Evolutionary conservation across 2,797 vertebrate species (phyloP).

Genomic region (Discoglossus pictus): DNA sequence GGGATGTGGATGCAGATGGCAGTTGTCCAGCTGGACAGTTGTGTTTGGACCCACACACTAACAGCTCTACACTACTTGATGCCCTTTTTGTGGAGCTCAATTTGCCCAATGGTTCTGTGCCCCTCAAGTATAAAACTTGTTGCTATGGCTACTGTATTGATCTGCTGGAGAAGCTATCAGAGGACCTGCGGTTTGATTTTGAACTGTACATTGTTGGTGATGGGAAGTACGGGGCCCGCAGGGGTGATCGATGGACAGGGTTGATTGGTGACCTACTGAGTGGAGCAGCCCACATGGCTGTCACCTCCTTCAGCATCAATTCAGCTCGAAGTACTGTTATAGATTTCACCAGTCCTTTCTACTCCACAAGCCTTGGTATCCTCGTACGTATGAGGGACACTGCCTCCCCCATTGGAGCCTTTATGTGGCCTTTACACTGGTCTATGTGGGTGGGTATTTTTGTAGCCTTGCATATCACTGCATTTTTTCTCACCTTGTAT

Average conservation of each 20-base stretch:
- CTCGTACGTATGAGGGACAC: constrained; percentile 85
- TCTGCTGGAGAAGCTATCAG: constrained; percentile 86
- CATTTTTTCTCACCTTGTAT: constrained; percentile 87
- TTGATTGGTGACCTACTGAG: constrained; percentile 87
- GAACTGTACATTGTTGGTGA: constrained; percentile 90
- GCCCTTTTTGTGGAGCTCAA: constrained; percentile 77
- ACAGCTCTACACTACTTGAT: constrained; percentile 76
- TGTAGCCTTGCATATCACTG: constrained; percentile 82
- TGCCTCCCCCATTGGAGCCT: constrained; percentile 83
- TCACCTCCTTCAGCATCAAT: constrained; percentile 93
- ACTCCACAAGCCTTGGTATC: constrained; percentile 92
- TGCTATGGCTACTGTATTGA: constrained; percentile 96
- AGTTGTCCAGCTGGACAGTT: constrained; percentile 84
- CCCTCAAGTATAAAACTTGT: constrained; percentile 77
- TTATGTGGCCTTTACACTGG: constrained; percentile 95
- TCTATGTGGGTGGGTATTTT: constrained; percentile 94
- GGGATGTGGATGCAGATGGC: constrained; percentile 83
- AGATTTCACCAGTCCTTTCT: constrained; percentile 93
- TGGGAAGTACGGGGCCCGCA: constrained; percentile 85
- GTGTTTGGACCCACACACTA: constrained; percentile 83
- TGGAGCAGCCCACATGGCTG: constrained; percentile 85
- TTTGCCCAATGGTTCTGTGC: constrained; percentile 67
- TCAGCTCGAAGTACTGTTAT: constrained; percentile 85
- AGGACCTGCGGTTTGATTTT: constrained; percentile 84
- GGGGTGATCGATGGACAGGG: constrained; percentile 83